phyloP scores from a whole-genome alignment of 1,140 invertebrate species.

The Eumaeus atala region DNA sequence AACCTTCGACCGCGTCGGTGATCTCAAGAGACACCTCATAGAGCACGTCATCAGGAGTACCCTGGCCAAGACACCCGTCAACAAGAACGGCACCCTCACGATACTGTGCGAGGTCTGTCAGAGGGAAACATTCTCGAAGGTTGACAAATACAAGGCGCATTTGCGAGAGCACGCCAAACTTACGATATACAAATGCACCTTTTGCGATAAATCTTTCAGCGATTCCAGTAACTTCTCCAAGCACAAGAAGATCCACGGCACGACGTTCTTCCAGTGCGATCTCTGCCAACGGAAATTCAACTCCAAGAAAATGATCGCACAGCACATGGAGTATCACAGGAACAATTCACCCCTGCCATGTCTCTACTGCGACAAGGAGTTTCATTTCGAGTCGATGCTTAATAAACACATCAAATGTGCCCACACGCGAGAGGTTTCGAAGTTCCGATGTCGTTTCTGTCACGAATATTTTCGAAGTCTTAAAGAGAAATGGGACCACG shows the following conservation, averaged over 20 bases:
- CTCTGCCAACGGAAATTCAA: constrained; percentile 68
- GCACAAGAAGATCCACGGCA: constrained; percentile 70
- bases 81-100: constrained; percentile 44
- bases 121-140: constrained; percentile 42
- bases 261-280: constrained; percentile 59
- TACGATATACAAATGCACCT: constrained; percentile 65
- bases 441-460: constrained; percentile 57
- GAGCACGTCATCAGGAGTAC: constrained; percentile 60
- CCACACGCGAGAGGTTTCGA: constrained; percentile 38
- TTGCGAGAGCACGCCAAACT: constrained; percentile 67
- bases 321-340: constrained; percentile 66
- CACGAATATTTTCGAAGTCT: constrained; percentile 47
- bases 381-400: constrained; percentile 59
- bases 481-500: constrained; percentile 70
- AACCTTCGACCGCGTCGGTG: constrained; percentile 60
- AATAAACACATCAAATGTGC: constrained; percentile 63
- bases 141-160: constrained; percentile 66
- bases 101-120: constrained; percentile 64
- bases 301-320: constrained; percentile 64
- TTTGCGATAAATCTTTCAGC: constrained; percentile 69
- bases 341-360: constrained; percentile 50
- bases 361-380: constrained; percentile 49
- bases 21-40: constrained; percentile 67
- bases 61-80: constrained; percentile 51
- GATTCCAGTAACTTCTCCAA: constrained; percentile 72